Base-by-base conservation (phyloP, 1,140 invertebrate species). In the Probaryconus sp. region DNA sequence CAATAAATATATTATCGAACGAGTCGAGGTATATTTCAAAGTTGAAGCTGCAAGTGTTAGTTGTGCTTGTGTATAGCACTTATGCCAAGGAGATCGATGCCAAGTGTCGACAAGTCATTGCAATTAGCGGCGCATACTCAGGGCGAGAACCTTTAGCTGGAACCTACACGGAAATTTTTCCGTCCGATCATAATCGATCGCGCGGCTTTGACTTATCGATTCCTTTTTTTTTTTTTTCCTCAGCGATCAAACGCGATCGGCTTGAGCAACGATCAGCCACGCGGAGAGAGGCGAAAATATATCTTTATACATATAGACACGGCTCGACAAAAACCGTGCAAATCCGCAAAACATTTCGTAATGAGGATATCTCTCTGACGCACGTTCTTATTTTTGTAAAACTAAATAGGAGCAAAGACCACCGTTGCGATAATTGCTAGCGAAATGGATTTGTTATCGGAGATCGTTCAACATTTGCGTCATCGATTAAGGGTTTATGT, bases 341-440 rank as follows among this genome's bases (percentile, higher is more conserved):
- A 76, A 70, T 65, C 65, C 60, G 65, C 65, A 40, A 40, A 38
- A 48, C 45, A 14, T 77, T 77, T 77, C 65, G 70, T 16, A 73
- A 77, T 56, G 61, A 70, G 45, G 61, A 77, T 77, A 73, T 70
- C 69, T 73, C 61, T 11, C 17, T 67, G 75, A 77, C 75, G 75
- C 65, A 77, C 40, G 38, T 70, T 13, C 30, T 60, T 60, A 69
- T 75, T 75, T 75, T 75, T 65, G 43, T 47, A 56, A 4, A 30
- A 56, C 21, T 51, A 69, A 75, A 69, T 63, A 65, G 45, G 61
- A 69, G 31, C 48, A 24, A 7, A 17, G 43, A 48, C 7, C 21
- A 48, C n/a, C n/a, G n/a, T n/a, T n/a, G 24, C 26, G 43, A 31
- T 31, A 16, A 26, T 30, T 48, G 43, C 26, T n/a, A n/a, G 10